phyloP scores from a whole-genome alignment of 2,797 vertebrate genomes.

The Lepus townsendii region DNA sequence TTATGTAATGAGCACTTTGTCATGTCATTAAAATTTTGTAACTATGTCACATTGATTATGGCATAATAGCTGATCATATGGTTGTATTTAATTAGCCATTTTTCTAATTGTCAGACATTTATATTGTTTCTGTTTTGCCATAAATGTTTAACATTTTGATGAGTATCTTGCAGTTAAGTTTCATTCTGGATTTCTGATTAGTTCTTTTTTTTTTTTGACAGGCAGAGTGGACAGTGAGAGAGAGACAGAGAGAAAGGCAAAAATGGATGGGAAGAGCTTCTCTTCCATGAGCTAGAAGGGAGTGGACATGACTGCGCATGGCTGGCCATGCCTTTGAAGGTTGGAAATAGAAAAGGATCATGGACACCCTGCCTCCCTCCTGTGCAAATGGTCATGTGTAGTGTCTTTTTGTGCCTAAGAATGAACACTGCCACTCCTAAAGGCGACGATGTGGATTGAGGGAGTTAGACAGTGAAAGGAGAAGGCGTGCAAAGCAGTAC shows the following conservation, averaged over 20 bases:
- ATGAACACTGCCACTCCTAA: background rate
- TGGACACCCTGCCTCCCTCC: background rate
- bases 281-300: background rate
- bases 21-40: background rate
- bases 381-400: background rate
- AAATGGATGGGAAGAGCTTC: background rate
- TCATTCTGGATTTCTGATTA: conserved; percentile 38
- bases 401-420: conserved; percentile 8
- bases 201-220: background rate
- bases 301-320: background rate
- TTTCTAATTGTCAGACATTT: conserved; percentile 42
- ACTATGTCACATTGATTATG: background rate
- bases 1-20: background rate
- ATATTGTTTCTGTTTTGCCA: conserved; percentile 1
- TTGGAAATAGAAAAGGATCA: conserved; percentile 11
- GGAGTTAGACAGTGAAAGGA: background rate
- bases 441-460: background rate
- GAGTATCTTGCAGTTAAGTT: background rate
- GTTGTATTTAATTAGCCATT: conserved; percentile 13
- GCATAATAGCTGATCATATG: background rate
- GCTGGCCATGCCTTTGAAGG: background rate
- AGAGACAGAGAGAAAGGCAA: background rate
- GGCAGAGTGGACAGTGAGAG: too few species aligned
- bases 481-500: background rate
- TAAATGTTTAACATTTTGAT: conserved; percentile 19